Evolutionary conservation across 2,797 vertebrate genomes (phyloP).

Genomic region (Podargus strigoides): DNA sequence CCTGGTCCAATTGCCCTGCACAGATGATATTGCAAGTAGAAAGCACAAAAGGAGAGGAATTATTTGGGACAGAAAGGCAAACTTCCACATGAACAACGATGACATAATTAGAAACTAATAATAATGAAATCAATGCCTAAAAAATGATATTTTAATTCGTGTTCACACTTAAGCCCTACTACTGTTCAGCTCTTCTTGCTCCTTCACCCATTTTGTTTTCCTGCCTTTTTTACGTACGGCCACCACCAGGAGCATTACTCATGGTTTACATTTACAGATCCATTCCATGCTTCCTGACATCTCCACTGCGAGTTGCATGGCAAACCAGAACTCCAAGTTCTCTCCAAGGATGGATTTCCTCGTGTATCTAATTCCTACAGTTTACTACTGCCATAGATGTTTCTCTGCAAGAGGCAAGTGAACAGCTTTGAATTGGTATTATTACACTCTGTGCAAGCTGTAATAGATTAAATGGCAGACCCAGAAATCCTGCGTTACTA

Average conservation of each 20-base stretch:
- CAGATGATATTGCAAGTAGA: not conserved
- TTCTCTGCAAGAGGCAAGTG: not conserved
- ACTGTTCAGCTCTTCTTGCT: not conserved
- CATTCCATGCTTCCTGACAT: not conserved
- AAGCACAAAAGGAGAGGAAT: not conserved
- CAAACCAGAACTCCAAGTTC: not conserved
- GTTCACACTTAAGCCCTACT: not conserved
- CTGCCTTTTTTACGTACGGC: not conserved
- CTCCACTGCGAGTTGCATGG: not conserved
- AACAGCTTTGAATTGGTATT: not conserved
- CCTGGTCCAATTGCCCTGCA: not conserved
- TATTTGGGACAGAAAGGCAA: not conserved
- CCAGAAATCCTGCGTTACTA: not conserved
- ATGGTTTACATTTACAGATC: not conserved
- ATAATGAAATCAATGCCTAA: not conserved
- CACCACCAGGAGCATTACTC: not conserved
- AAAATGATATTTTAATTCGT: not conserved
- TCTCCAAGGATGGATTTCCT: not conserved
- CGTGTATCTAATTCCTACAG: not conserved
- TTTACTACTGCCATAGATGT: not conserved
- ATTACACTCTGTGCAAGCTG: not conserved
- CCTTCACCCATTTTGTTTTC: not conserved
- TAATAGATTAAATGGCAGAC: not conserved
- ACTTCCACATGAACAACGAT: not conserved
- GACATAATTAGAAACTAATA: not conserved